These are phyloP conservation scores for Amazona finschi DNA, from an alignment of 2,797 vertebrate species.

Conservation along the genomic window DNA sequence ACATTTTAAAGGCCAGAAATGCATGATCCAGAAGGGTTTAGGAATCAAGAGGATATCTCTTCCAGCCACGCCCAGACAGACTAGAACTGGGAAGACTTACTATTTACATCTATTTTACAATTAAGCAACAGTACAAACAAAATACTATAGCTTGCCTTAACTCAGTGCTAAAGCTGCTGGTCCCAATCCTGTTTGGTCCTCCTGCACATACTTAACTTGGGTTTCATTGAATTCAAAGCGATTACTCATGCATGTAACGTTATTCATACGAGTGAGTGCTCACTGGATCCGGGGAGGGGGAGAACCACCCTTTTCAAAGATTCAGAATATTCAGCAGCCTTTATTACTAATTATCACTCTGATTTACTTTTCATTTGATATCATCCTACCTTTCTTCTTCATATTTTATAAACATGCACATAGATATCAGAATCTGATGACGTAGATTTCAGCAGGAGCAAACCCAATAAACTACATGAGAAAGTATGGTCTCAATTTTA, in stretches of 20 bases:
- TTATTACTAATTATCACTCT: constrained; percentile 44
- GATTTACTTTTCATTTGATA: constrained; percentile 41
- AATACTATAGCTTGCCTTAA: neutral
- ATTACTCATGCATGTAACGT: constrained; percentile 49
- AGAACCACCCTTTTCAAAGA: constrained; percentile 29
- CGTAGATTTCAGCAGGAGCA: neutral
- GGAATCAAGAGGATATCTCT: neutral
- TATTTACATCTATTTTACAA: constrained; percentile 34
- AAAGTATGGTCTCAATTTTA: neutral
- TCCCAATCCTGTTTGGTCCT: neutral
- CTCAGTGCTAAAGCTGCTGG: neutral
- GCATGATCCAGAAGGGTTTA: neutral
- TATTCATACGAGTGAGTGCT: constrained; percentile 58
- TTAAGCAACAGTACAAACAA: constrained; percentile 38
- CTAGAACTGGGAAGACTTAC: neutral
- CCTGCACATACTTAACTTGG: neutral
- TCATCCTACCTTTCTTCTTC: neutral
- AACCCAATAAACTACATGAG: neutral
- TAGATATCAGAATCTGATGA: neutral
- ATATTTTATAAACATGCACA: neutral
- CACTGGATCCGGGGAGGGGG: neutral
- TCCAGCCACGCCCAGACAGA: neutral
- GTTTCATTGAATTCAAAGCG: constrained; percentile 54
- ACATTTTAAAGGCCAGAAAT: constrained; percentile 51
- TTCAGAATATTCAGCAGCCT: constrained; percentile 14